A percentile compares a stretch with the other conserved stretches of the same genome.
Conservation (phyloP, 1,140 invertebrate species). For the Stratiolaelaps scimitus region DNA sequence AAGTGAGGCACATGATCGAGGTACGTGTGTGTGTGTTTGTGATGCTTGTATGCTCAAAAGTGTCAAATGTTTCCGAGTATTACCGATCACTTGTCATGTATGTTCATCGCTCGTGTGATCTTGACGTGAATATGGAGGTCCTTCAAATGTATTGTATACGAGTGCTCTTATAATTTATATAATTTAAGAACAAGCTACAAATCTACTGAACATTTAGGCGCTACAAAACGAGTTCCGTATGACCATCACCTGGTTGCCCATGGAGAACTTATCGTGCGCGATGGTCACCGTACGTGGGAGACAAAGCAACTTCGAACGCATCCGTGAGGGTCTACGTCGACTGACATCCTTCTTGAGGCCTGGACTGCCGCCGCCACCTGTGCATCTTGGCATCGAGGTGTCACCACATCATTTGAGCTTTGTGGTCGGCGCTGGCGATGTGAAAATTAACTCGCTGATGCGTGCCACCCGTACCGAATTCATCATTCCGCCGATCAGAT, state of each 20-base stretch:
- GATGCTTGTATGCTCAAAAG: too few relatives aligned
- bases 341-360: neutral
- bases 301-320: constrained; percentile 9
- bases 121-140: too few relatives aligned
- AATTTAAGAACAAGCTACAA: too few relatives aligned
- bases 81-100: too few relatives aligned
- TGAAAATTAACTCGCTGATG: constrained; percentile 4
- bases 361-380: neutral
- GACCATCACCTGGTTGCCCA: constrained; percentile 10
- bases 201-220: too few relatives aligned
- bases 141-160: too few relatives aligned
- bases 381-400: constrained; percentile 15
- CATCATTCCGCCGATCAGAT: neutral
- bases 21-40: too few relatives aligned
- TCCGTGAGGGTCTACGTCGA: neutral
- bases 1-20: too few relatives aligned
- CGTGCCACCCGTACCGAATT: neutral
- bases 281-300: constrained; percentile 18
- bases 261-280: constrained; percentile 1
- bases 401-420: constrained; percentile 17
- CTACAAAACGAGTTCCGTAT: constrained; percentile 19
- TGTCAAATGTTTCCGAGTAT: too few relatives aligned
- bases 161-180: too few relatives aligned
- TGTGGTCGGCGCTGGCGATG: neutral
- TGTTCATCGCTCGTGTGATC: too few relatives aligned